Base-by-base conservation (phyloP, 1,140 invertebrate species). In the Agrilus planipennis region DNA sequence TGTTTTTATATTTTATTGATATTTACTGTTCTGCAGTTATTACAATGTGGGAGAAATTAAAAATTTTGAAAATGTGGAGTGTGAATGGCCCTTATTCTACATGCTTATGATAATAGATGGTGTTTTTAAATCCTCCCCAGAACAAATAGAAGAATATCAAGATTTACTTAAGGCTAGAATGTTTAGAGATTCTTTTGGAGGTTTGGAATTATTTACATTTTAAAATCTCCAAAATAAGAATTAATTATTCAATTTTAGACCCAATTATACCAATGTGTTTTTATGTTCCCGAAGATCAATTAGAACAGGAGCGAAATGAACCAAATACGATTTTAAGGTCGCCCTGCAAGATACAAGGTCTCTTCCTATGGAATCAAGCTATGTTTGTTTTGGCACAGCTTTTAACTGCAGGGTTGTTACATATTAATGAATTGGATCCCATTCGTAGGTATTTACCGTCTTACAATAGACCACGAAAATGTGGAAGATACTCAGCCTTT, bases 1-100 rank as follows among this genome's bases (percentile, higher is more conserved):
- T 23, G 6, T 25, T 25, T 25, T 25, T 25, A 7, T 25, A 7
- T 25, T 25, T 25, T 25, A 7, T 25, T 15, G n/a, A 23, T 16
- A 11, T 37, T 16, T 7, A 3, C 27, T 21, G 12, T n/a, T n/a
- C 37, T 52, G 30, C 6, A 66, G 70, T 35, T 71, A 73, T 53
- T 78, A 79, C 50, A 64, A 75, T 41, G 69, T 72, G 47, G 72
- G 74, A 2, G 73, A 77, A 60, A 55, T 78, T 1, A 77, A 96
- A 75, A 81, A 92, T 54, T 99, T 96, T 69, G 91, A 97, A 60
- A 84, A 85, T 15, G 79, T 98, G 28, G 95, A 99, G 68, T 90
- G 87, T 57, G 92, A 99, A 67, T 99, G 95, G 92, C 95, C 95
- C 0, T 60, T 99, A 10, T 97, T 98, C 68, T 94, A 84, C 57